phyloP scores from a whole-genome alignment of 2,797 vertebrate genomes.

The Amazona ochrocephala region DNA sequence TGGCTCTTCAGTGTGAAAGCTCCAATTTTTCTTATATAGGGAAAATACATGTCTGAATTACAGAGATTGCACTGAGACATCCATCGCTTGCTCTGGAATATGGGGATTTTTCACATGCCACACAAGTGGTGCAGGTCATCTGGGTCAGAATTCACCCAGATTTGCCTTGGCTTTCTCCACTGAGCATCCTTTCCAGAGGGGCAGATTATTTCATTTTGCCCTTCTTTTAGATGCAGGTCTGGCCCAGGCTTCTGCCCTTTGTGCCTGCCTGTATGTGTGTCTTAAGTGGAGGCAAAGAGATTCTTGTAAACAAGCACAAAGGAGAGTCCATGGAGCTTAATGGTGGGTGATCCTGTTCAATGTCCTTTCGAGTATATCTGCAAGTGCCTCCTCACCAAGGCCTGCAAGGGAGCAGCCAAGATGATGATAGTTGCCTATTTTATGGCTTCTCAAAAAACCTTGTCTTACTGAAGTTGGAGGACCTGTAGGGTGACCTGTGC shows the following conservation, averaged over 20 bases:
- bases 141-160: not conserved
- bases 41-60: not conserved
- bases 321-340: not conserved
- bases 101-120: not conserved
- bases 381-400: not conserved
- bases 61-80: not conserved
- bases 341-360: not conserved
- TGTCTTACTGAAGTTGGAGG: not conserved
- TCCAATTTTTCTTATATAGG: not conserved
- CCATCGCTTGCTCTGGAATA: not conserved
- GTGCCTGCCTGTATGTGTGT: not conserved
- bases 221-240: not conserved
- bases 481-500: not conserved
- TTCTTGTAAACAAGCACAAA: not conserved
- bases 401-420: not conserved
- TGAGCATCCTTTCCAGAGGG: not conserved
- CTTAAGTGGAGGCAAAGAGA: not conserved
- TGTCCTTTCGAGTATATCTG: not conserved
- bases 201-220: not conserved
- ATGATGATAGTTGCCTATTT: not conserved
- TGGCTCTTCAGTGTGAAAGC: not conserved
- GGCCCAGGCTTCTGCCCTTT: not conserved
- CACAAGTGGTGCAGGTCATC: not conserved
- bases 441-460: not conserved
- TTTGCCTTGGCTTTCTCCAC: not conserved